A percentile compares a stretch with the other conserved stretches of the same genome.
Evolutionary conservation across 2,888 invertebrate species (phyloP).

Genomic region (Melanostoma mellinum): DNA sequence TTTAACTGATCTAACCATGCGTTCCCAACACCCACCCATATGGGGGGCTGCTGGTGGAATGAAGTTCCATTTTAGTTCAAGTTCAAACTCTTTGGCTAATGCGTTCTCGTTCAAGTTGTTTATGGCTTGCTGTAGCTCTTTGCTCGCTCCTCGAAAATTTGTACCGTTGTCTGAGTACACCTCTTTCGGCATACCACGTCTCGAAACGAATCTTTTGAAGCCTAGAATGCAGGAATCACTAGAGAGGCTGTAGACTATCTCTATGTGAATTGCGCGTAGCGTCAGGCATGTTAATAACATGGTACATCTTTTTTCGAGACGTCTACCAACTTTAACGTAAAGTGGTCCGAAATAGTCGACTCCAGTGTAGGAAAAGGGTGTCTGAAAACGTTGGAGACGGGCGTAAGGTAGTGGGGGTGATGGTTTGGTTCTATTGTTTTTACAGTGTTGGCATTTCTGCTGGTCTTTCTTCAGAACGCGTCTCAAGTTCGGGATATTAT

Average conservation of each 20-base stretch:
- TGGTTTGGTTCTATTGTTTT: slow-evolving; percentile 17
- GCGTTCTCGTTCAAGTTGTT: background rate
- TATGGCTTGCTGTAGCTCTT: slow-evolving; percentile 16
- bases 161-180: slow-evolving; percentile 63
- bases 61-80: slow-evolving; percentile 14
- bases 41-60: slow-evolving; percentile 61
- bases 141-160: slow-evolving; percentile 56
- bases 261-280: slow-evolving; percentile 31
- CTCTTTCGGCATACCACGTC: slow-evolving; percentile 45
- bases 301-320: slow-evolving; percentile 24
- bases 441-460: slow-evolving; percentile 17
- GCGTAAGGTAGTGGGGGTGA: slow-evolving; percentile 4
- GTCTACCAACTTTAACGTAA: slow-evolving; percentile 1
- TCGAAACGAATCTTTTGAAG: slow-evolving; percentile 45
- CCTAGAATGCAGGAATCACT: slow-evolving; percentile 56
- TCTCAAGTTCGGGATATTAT: slow-evolving; percentile 6
- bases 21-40: slow-evolving; percentile 59
- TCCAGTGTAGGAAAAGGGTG: slow-evolving; percentile 12
- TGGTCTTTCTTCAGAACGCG: slow-evolving; percentile 19
- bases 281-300: slow-evolving; percentile 63
- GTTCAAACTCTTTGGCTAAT: slow-evolving; percentile 37
- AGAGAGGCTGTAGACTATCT: slow-evolving; percentile 28
- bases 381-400: background rate
- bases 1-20: slow-evolving; percentile 43
- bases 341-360: slow-evolving; percentile 9